Conservation (phyloP, 2,888 invertebrate genomes). For the Junonia oenone region DNA sequence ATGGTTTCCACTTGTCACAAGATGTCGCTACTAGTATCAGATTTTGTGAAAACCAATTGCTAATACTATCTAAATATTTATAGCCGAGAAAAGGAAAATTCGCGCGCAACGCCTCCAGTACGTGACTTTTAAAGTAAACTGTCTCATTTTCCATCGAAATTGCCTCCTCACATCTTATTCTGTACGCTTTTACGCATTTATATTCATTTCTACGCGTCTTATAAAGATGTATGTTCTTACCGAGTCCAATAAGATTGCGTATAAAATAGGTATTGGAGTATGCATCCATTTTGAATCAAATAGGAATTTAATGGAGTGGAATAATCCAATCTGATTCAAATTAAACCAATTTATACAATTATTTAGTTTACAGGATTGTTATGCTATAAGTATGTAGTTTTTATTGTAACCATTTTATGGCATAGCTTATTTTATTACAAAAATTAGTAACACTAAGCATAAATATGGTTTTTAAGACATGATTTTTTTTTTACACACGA, state of each 20-base stretch:
- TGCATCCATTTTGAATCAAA: conserved; percentile 34
- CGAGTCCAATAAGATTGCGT: conserved; percentile 49
- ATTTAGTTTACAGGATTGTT: too few relatives aligned
- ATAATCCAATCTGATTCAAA: conserved; percentile 6
- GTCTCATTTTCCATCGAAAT: conserved; percentile 68
- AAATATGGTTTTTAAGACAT: too few relatives aligned
- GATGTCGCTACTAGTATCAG: conserved; percentile 50
- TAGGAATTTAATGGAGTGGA: conserved; percentile 31
- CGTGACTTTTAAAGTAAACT: conserved; percentile 69
- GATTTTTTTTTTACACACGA: too few relatives aligned
- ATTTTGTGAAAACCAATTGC: conserved; percentile 6
- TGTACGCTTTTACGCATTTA: conserved; percentile 56
- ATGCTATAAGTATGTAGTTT: too few relatives aligned
- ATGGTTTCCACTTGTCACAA: conserved; percentile 47
- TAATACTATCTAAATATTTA: conserved; percentile 19
- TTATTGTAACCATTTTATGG: too few relatives aligned
- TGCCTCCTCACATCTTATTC: conserved; percentile 68
- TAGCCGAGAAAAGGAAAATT: conserved; percentile 27
- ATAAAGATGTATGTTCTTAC: conserved; percentile 59
- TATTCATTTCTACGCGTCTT: conserved; percentile 62
- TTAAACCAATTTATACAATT: neutral
- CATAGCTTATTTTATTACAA: too few relatives aligned
- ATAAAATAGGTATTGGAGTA: neutral
- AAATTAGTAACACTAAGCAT: too few relatives aligned
- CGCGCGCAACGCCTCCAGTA: conserved; percentile 41